These are phyloP conservation scores for Blennius ocellaris DNA, from an alignment of 2,113 vertebrate genomes.

Conservation along the genomic window DNA sequence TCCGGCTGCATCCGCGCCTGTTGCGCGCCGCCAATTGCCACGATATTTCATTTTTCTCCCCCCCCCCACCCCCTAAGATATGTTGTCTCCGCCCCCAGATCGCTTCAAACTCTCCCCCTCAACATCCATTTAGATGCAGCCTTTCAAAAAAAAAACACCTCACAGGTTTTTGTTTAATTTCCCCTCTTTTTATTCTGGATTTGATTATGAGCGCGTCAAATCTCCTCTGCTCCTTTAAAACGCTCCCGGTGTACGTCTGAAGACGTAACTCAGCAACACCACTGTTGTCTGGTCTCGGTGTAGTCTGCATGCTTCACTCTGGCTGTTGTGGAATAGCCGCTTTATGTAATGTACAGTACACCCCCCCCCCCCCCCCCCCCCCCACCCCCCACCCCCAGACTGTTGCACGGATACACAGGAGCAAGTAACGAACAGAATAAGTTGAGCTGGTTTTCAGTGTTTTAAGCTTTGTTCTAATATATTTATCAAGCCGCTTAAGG, in stretches of 20 bases:
- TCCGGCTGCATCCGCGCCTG: conserved; percentile 72
- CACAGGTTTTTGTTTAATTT: not conserved
- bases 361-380: not conserved
- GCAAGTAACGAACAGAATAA: not conserved
- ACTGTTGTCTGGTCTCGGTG: conserved; percentile 16
- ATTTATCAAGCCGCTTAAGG: no score
- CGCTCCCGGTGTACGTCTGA: not conserved
- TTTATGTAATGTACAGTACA: conserved; percentile 1
- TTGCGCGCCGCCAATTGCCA: conserved; percentile 70
- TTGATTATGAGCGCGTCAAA: conserved; percentile 5
- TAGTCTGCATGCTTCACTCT: conserved; percentile 29
- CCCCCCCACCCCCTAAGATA: conserved; percentile 50
- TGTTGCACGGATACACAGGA: not conserved
- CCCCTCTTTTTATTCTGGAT: not conserved
- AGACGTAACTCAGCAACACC: conserved; percentile 24
- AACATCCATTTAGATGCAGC: conserved; percentile 68
- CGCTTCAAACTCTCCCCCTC: conserved; percentile 41
- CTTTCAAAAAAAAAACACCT: no score
- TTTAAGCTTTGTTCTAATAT: no score
- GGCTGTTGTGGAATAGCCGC: conserved; percentile 1
- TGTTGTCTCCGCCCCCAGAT: conserved; percentile 58
- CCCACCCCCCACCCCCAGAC: not conserved
- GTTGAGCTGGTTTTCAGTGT: no score
- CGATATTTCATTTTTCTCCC: conserved; percentile 60
- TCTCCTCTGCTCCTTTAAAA: not conserved